Conservation (phyloP, 2,888 invertebrate genomes). For the Euzophera pinguis region DNA sequence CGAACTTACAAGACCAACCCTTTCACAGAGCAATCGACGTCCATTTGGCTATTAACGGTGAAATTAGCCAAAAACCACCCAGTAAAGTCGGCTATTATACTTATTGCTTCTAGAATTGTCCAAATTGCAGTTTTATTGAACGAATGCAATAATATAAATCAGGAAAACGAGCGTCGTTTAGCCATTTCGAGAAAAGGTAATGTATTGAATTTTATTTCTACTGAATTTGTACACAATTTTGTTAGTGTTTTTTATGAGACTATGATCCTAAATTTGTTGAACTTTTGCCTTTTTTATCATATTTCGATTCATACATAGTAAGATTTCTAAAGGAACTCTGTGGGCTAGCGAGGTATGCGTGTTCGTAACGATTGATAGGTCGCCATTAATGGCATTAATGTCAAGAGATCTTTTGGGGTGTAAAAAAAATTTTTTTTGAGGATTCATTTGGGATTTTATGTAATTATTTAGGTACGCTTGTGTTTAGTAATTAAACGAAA, state of each 20-base stretch:
- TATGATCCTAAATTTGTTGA: too few relatives aligned
- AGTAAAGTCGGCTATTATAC: conserved; percentile 13
- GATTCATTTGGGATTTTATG: too few relatives aligned
- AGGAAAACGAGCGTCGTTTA: conserved; percentile 3
- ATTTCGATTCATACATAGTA: too few relatives aligned
- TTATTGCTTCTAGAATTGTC: conserved; percentile 21
- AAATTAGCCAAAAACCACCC: conserved; percentile 3
- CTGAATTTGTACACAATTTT: not conserved
- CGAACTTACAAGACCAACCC: conserved; percentile 4
- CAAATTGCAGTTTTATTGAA: conserved; percentile 19
- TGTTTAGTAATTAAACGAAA: too few relatives aligned
- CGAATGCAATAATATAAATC: conserved; percentile 17
- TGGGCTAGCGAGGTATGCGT: too few relatives aligned
- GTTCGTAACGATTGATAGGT: too few relatives aligned
- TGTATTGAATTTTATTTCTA: not conserved
- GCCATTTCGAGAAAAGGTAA: not conserved
- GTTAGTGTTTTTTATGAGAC: not conserved
- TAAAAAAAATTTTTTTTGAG: too few relatives aligned
- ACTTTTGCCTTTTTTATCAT: too few relatives aligned
- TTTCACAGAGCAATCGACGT: conserved; percentile 1
- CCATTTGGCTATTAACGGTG: conserved; percentile 5
- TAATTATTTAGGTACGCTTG: too few relatives aligned
- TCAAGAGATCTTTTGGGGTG: too few relatives aligned
- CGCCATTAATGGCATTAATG: too few relatives aligned
- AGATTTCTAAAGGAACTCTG: too few relatives aligned